A percentile compares a stretch with the other conserved stretches of the same genome.
These are phyloP conservation scores for Dreissena rostriformis DNA, from an alignment of 1,140 invertebrate species.

Conservation along the genomic window DNA sequence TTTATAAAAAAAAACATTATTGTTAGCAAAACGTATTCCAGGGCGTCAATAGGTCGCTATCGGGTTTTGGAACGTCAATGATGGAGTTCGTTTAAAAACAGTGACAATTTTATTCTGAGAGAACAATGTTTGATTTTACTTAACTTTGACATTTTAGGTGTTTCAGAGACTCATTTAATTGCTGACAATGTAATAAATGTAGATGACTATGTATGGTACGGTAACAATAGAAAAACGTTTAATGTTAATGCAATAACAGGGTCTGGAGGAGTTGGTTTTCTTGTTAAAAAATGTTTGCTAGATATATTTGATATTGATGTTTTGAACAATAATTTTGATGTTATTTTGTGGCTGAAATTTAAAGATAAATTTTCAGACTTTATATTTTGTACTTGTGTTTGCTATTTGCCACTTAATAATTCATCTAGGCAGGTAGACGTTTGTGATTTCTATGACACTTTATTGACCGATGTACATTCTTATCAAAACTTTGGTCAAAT, in stretches of 20 bases:
- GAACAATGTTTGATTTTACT: not conserved
- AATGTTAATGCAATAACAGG: conserved; percentile 14
- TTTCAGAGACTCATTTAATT: conserved; percentile 30
- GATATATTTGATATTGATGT: not conserved
- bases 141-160: conserved; percentile 32
- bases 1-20: too few species aligned
- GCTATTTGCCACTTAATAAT: conserved; percentile 24
- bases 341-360: conserved; percentile 32
- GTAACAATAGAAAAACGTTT: not conserved
- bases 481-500: not conserved
- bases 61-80: conserved; percentile 9
- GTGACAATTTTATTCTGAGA: not conserved
- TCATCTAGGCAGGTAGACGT: conserved; percentile 14
- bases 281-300: conserved; percentile 13
- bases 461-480: not conserved
- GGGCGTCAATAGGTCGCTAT: too few species aligned
- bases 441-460: not conserved
- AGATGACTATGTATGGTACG: conserved; percentile 13
- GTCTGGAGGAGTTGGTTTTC: conserved; percentile 21
- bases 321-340: not conserved
- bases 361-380: conserved; percentile 1
- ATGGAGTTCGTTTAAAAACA: not conserved
- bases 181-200: not conserved
- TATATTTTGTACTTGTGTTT: not conserved
- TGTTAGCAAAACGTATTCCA: too few species aligned